Evolutionary conservation across 2,797 vertebrate species (phyloP).

Genomic region (Cirrhinus mrigala): DNA sequence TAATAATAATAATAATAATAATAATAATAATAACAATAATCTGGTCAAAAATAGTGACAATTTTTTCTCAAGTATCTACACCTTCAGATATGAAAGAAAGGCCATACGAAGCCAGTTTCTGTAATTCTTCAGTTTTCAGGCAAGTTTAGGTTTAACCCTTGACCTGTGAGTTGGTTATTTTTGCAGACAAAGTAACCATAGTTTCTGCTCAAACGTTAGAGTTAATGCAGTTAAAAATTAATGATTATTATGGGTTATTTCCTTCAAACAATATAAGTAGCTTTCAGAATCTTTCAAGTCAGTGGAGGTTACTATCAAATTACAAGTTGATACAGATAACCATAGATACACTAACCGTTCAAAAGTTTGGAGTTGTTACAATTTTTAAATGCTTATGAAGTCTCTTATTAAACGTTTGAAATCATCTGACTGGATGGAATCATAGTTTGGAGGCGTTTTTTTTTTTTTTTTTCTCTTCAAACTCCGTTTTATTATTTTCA

Average conservation of each 20-base stretch:
- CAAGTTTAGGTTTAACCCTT: constrained; percentile 9
- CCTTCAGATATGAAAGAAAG: constrained; percentile 38
- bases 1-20: no score
- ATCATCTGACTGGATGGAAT: no score
- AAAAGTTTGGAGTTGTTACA: neutral
- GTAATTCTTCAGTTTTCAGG: constrained; percentile 1
- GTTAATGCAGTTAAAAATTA: neutral
- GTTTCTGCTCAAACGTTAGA: neutral
- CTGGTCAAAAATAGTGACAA: constrained; percentile 44
- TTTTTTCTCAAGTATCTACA: constrained; percentile 62
- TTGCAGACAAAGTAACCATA: constrained; percentile 14
- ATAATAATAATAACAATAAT: constrained; percentile 42
- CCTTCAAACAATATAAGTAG: neutral
- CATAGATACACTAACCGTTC: neutral
- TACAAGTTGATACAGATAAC: neutral
- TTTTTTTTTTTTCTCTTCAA: no score
- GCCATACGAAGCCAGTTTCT: constrained; percentile 20
- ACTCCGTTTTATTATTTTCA: no score
- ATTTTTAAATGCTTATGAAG: neutral
- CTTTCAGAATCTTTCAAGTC: neutral
- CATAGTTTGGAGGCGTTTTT: no score
- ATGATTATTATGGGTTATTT: neutral
- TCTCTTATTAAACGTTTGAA: no score
- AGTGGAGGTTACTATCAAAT: neutral
- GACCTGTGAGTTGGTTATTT: constrained; percentile 1